Conservation (phyloP, 2,113 vertebrate genomes). For the Bambusicola thoracicus region DNA sequence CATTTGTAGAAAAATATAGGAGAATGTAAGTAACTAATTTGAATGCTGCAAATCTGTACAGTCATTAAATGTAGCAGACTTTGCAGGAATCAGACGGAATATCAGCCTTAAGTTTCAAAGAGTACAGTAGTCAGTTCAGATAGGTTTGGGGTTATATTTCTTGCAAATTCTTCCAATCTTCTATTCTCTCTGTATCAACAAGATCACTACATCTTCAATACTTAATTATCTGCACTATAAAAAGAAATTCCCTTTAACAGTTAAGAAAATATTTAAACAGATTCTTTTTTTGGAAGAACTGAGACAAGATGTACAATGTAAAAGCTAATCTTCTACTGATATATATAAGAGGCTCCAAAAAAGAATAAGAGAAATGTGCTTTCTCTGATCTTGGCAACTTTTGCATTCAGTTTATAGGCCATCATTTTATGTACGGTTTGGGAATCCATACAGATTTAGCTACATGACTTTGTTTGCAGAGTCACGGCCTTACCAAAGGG, state of each 20-base stretch:
- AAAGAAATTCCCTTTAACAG: slow-evolving; percentile 5
- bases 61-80: not conserved
- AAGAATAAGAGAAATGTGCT: slow-evolving; percentile 5
- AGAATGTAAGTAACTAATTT: slow-evolving; percentile 8
- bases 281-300: not conserved
- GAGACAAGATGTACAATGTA: not conserved
- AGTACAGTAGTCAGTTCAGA: slow-evolving; percentile 8
- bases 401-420: not conserved
- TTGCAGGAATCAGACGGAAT: not conserved
- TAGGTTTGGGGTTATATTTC: slow-evolving; percentile 2
- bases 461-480: not conserved
- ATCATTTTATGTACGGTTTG: not conserved
- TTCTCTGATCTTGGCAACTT: slow-evolving; percentile 9
- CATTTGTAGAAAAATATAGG: not conserved
- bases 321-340: slow-evolving; percentile 10
- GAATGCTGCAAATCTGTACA: slow-evolving; percentile 21
- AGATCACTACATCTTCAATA: slow-evolving; percentile 23
- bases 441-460: not conserved
- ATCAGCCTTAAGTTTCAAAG: slow-evolving; percentile 37
- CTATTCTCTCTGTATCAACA: slow-evolving; percentile 45
- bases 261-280: slow-evolving; percentile 39
- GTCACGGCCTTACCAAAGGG: not conserved
- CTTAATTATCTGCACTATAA: slow-evolving; percentile 43
- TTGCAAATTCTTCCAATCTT: slow-evolving; percentile 55
- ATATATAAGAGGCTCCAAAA: not conserved